Percentiles rank a stretch among this genome's conserved stretches.
Evolutionary conservation across 2,888 invertebrate species (phyloP).

Genomic region (Synanthedon formicaeformis): DNA sequence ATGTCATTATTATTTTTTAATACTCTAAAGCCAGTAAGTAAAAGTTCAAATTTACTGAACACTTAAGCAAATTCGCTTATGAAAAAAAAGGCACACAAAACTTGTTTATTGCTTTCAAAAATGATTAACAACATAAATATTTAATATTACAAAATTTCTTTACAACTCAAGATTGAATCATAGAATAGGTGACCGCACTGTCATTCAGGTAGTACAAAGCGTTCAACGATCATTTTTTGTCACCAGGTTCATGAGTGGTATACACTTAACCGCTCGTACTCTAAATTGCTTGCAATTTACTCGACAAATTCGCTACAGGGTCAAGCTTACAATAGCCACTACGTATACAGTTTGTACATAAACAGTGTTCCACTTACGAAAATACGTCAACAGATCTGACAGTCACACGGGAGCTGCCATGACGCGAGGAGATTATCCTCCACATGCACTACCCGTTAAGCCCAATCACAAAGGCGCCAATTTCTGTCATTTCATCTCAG

Average conservation of each 20-base stretch:
- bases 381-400: conserved; percentile 22
- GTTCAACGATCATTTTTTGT: neutral
- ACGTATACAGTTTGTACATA: conserved; percentile 23
- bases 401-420: conserved; percentile 54
- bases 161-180: too few species aligned
- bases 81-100: too few species aligned
- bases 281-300: conserved; percentile 21
- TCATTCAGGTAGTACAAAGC: too few species aligned
- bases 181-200: too few species aligned
- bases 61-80: too few species aligned
- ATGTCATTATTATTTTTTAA: too few species aligned
- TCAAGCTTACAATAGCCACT: conserved; percentile 38
- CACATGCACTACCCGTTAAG: conserved; percentile 35
- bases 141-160: too few species aligned
- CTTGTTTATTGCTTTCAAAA: too few species aligned
- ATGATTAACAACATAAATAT: too few species aligned
- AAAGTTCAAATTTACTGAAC: too few species aligned
- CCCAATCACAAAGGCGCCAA: conserved; percentile 33
- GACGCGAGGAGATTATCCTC: conserved; percentile 43
- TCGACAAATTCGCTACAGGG: conserved; percentile 25
- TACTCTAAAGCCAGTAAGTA: too few species aligned
- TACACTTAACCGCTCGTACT: neutral
- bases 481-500: conserved; percentile 30
- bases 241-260: neutral
- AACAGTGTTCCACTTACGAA: conserved; percentile 38